Percentiles rank a stretch among this genome's conserved stretches.
phyloP scores from a whole-genome alignment of 2,888 invertebrate species.

The Dryomyza anilis region DNA sequence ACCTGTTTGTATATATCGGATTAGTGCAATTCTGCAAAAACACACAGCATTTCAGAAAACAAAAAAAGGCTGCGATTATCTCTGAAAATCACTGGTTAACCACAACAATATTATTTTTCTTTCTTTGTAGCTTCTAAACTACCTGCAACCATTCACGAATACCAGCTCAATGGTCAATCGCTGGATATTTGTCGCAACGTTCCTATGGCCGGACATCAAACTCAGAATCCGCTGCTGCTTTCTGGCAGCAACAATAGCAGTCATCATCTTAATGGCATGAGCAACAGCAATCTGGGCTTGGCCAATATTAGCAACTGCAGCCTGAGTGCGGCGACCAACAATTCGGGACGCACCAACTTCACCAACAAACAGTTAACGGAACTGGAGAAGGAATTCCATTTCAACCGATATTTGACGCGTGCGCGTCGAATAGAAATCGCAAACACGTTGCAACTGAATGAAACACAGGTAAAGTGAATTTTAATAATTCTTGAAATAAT shows the following conservation, averaged over 20 bases:
- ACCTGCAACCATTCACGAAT: conserved; percentile 65
- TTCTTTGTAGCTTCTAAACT: conserved; percentile 69
- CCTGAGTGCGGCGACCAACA: conserved; percentile 64
- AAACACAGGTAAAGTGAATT: conserved; percentile 73
- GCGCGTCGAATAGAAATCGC: conserved; percentile 98
- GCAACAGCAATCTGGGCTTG: conserved; percentile 53
- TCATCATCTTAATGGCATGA: conserved; percentile 21
- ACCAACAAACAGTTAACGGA: conserved; percentile 99
- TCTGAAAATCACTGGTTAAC: background rate
- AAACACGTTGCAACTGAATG: conserved; percentile 92
- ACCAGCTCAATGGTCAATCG: conserved; percentile 59
- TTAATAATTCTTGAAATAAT: too few species aligned
- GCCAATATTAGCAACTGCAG: conserved; percentile 56
- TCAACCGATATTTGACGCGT: conserved; percentile 97
- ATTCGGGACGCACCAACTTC: conserved; percentile 96
- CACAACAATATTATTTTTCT: background rate
- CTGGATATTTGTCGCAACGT: conserved; percentile 55
- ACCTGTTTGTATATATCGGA: too few species aligned
- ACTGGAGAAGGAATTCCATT: conserved; percentile 98
- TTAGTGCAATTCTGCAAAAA: too few species aligned
- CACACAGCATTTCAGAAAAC: conserved; percentile 29
- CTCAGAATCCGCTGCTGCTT: conserved; percentile 48
- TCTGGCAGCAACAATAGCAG: conserved; percentile 31
- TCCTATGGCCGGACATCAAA: conserved; percentile 29
- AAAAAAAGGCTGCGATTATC: conserved; percentile 26